phyloP scores from a whole-genome alignment of 2,113 vertebrate genomes.

The Mormyrus iriodes region DNA sequence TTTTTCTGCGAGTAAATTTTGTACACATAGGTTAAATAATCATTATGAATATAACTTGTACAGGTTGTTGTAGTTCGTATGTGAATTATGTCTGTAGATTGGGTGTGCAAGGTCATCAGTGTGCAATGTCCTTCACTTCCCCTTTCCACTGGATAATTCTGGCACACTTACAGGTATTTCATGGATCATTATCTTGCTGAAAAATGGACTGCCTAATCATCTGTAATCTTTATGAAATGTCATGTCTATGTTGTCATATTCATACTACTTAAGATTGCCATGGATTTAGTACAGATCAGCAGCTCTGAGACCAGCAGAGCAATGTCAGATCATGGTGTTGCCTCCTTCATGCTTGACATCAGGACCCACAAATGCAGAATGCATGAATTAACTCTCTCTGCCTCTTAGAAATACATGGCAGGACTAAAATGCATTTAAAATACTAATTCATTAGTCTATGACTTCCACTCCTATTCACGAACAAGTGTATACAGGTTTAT shows the following conservation, averaged over 20 bases:
- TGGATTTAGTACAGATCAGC: background rate
- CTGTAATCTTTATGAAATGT: background rate
- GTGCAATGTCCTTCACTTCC: background rate
- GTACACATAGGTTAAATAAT: too few species aligned
- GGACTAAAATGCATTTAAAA: background rate
- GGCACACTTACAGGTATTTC: background rate
- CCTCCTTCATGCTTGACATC: background rate
- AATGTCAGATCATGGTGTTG: background rate
- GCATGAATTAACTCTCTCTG: background rate
- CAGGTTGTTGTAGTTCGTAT: background rate
- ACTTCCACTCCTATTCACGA: background rate
- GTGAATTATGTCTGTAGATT: background rate
- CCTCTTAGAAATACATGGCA: background rate
- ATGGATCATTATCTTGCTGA: background rate
- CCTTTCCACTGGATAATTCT: background rate
- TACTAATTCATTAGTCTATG: background rate
- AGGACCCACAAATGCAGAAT: background rate
- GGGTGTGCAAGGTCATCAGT: background rate
- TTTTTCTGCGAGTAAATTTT: too few species aligned
- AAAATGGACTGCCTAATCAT: background rate
- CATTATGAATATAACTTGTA: background rate
- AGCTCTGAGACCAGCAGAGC: background rate
- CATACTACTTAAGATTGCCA: background rate
- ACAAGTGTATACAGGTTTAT: background rate
- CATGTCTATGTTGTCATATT: too few species aligned